Conservation (phyloP, 2,113 vertebrate species). For the Centropristis striata region DNA sequence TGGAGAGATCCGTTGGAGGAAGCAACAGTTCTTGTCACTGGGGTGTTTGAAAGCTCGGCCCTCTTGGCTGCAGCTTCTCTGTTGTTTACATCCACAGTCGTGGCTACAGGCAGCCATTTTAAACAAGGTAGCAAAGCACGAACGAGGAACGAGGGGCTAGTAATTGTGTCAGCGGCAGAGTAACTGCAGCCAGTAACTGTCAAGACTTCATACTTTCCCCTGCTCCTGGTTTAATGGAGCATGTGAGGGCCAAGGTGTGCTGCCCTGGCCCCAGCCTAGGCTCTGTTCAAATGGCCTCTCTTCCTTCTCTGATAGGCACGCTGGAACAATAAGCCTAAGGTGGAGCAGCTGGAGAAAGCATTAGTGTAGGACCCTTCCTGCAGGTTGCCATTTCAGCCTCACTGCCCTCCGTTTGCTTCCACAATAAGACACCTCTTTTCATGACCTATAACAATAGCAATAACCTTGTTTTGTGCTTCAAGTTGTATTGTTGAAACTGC, state of each 20-base stretch:
- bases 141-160: constrained; percentile 59
- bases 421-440: constrained; percentile 38
- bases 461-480: neutral
- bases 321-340: constrained; percentile 70
- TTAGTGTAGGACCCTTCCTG: constrained; percentile 70
- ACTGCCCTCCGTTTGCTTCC: constrained; percentile 37
- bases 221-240: constrained; percentile 77
- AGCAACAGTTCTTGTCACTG: neutral
- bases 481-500: constrained; percentile 25
- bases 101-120: constrained; percentile 72
- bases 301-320: constrained; percentile 50
- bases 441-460: constrained; percentile 26
- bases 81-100: constrained; percentile 53
- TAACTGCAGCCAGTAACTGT: constrained; percentile 69
- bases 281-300: constrained; percentile 54
- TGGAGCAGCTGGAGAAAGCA: constrained; percentile 79
- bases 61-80: constrained; percentile 32
- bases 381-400: constrained; percentile 67
- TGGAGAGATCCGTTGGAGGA: neutral
- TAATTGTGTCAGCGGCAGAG: constrained; percentile 69
- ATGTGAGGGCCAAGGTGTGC: constrained; percentile 71
- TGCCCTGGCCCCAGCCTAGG: constrained; percentile 50
- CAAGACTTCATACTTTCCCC: constrained; percentile 64
- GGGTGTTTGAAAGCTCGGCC: neutral
- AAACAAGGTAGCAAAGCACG: constrained; percentile 57